Percentiles rank a stretch among this genome's conserved stretches.
phyloP scores from a whole-genome alignment of 2,888 invertebrate genomes.

The Plagodis dolabraria region DNA sequence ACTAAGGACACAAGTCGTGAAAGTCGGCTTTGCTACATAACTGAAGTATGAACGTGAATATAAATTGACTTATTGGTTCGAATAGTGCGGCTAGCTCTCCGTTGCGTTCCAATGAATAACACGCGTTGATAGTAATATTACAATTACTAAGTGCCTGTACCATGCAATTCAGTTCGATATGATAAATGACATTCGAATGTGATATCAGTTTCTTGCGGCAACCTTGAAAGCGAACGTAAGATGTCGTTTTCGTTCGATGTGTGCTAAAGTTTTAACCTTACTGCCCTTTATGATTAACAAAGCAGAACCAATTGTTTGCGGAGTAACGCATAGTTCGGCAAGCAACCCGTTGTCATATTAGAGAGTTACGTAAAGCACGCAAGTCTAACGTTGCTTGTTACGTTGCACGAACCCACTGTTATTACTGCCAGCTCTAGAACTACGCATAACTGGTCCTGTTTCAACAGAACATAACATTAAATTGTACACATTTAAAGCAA shows the following conservation, averaged over 20 bases:
- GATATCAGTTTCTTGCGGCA: conserved; percentile 59
- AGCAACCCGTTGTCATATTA: conserved; percentile 63
- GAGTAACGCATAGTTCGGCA: conserved; percentile 55
- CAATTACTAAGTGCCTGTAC: conserved; percentile 23
- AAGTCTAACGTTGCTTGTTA: conserved; percentile 58
- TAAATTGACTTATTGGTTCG: conserved; percentile 43
- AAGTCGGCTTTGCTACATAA: conserved; percentile 33
- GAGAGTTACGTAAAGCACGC: conserved; percentile 70
- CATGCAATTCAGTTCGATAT: conserved; percentile 60
- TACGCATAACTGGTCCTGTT: conserved; percentile 62
- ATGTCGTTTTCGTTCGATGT: conserved; percentile 50
- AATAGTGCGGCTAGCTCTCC: conserved; percentile 29
- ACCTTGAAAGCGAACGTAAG: conserved; percentile 70
- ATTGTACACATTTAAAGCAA: conserved; percentile 57
- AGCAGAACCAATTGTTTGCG: conserved; percentile 70
- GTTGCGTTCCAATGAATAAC: conserved; percentile 44
- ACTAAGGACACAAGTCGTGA: conserved; percentile 40
- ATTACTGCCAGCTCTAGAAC: conserved; percentile 57
- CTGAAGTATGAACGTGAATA: conserved; percentile 44
- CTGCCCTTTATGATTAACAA: conserved; percentile 73
- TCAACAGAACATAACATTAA: conserved; percentile 49
- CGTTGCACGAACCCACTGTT: conserved; percentile 59
- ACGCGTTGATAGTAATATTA: not conserved
- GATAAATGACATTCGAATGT: conserved; percentile 54
- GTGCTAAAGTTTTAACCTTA: conserved; percentile 58